Percentiles rank a stretch among this genome's conserved stretches.
These are phyloP conservation scores for Porites lutea DNA, from an alignment of 64 coral and sea anemone species.

Conservation along the genomic window DNA sequence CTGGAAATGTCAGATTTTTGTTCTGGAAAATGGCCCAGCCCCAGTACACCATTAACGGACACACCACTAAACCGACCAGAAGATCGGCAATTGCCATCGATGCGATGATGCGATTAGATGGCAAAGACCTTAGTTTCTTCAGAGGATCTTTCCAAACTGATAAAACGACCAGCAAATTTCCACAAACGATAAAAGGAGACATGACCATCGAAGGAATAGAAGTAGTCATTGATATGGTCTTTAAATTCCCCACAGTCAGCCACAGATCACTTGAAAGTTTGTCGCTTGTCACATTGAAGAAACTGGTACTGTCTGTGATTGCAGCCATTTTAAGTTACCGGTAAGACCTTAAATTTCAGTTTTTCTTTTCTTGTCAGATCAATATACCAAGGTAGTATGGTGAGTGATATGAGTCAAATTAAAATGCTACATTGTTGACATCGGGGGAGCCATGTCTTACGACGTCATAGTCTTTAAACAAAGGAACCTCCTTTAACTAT, in stretches of 20 bases:
- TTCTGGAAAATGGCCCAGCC: not conserved
- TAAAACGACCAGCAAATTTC: constrained; percentile 35
- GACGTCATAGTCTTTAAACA: too few relatives aligned
- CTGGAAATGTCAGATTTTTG: not conserved
- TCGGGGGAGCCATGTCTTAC: too few relatives aligned
- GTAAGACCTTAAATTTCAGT: too few relatives aligned
- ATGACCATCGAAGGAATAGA: not conserved
- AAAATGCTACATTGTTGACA: too few relatives aligned
- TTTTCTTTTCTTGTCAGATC: too few relatives aligned
- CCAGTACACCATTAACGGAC: not conserved
- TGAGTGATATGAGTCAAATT: too few relatives aligned
- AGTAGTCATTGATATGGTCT: not conserved
- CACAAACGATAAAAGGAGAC: constrained; percentile 18
- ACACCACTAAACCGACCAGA: constrained; percentile 21
- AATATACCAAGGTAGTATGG: too few relatives aligned
- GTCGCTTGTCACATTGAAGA: constrained; percentile 33
- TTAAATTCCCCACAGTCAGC: not conserved
- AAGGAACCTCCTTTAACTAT: too few relatives aligned
- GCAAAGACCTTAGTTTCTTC: constrained; percentile 44
- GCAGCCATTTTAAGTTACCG: constrained; percentile 5
- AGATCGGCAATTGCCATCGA: constrained; percentile 57
- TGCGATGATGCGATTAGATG: constrained; percentile 33
- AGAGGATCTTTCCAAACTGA: constrained; percentile 70
- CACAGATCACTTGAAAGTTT: not conserved
- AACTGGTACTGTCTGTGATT: not conserved